Evolutionary conservation across 2,113 vertebrate species (phyloP).

Genomic region (Sinocyclocheilus anshuiensis): DNA sequence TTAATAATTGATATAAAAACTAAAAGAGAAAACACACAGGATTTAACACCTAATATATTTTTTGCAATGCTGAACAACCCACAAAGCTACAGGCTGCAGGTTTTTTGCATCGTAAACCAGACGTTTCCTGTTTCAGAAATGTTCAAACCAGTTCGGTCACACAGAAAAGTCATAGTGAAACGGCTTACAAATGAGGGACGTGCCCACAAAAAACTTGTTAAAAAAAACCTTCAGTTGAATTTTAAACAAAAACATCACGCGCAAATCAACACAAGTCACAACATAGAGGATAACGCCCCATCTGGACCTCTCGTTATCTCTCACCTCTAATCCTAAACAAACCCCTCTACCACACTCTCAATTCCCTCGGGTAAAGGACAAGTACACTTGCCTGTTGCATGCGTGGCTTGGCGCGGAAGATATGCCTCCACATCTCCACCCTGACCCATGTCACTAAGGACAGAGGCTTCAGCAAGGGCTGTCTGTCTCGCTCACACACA

Average conservation of each 20-base stretch:
- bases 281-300: background rate
- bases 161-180: background rate
- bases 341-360: too few species aligned
- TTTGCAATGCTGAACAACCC: background rate
- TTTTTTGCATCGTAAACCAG: too few species aligned
- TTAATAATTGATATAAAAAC: background rate
- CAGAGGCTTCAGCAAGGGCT: too few species aligned
- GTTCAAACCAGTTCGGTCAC: background rate
- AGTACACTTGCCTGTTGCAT: conserved; percentile 77
- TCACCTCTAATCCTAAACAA: background rate
- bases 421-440: conserved; percentile 80
- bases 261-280: background rate
- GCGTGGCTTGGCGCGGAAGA: conserved; percentile 80
- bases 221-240: background rate
- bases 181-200: background rate
- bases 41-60: background rate
- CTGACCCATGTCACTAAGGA: conserved; percentile 20
- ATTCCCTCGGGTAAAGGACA: background rate
- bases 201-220: background rate
- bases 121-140: too few species aligned
- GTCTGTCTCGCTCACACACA: background rate
- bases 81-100: background rate
- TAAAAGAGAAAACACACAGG: background rate
- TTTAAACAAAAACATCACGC: background rate
- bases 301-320: background rate